These are phyloP conservation scores for Callorhinus ursinus DNA, from an alignment of 2,113 vertebrate genomes.

Conservation along the genomic window DNA sequence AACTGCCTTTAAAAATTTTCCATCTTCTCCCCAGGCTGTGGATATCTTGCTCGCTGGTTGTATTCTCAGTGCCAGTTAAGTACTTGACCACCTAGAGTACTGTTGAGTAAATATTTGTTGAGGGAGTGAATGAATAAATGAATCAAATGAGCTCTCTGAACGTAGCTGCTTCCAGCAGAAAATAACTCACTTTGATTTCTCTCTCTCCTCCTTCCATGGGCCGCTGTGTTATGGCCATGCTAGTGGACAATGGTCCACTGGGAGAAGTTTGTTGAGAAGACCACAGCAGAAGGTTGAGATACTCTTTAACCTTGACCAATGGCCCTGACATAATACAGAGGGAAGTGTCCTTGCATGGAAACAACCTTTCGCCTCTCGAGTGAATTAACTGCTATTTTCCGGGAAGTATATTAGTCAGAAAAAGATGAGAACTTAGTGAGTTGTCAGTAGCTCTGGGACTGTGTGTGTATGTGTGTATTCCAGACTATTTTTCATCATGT, in stretches of 20 bases:
- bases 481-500: background rate
- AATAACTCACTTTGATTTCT: background rate
- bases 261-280: background rate
- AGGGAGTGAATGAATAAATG: background rate
- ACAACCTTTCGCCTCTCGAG: background rate
- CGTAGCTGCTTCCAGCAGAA: background rate
- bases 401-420: background rate
- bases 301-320: background rate
- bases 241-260: background rate
- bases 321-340: background rate
- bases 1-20: background rate
- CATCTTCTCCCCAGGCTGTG: background rate
- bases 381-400: slow-evolving; percentile 10
- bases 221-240: background rate
- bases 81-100: background rate
- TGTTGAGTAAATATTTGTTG: background rate
- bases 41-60: background rate
- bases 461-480: background rate
- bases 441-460: background rate
- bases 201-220: background rate
- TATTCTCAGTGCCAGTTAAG: background rate
- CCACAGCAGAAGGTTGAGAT: background rate
- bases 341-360: background rate
- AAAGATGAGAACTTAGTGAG: background rate
- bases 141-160: background rate